Conservation (phyloP, 2,888 invertebrate genomes). For the Brachynemurus nebulosus region DNA sequence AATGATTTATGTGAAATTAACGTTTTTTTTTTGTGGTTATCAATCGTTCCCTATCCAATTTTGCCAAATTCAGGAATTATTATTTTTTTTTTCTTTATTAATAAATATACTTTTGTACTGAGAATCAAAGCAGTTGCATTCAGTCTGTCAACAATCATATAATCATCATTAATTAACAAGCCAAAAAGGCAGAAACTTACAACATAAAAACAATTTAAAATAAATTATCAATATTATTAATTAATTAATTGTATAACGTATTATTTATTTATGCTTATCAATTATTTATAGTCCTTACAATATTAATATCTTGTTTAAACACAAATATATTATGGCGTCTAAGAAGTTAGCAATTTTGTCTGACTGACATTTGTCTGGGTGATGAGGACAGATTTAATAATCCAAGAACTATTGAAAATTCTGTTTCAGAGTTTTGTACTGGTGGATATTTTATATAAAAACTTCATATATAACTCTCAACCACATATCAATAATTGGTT, state of each 20-base stretch:
- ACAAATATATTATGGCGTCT: slow-evolving; percentile 1
- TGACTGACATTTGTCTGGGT: too few species aligned
- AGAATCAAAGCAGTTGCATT: slow-evolving; percentile 30
- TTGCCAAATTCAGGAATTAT: too few species aligned
- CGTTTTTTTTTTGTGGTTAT: too few species aligned
- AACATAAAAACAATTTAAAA: slow-evolving; percentile 8
- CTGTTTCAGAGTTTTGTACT: too few species aligned
- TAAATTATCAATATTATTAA: not conserved
- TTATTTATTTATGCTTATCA: not conserved
- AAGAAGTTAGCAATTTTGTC: not conserved
- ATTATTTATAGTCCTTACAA: slow-evolving; percentile 1
- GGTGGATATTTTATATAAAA: too few species aligned
- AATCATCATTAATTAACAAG: slow-evolving; percentile 27
- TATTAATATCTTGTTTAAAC: not conserved
- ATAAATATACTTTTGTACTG: slow-evolving; percentile 28
- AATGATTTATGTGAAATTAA: too few species aligned
- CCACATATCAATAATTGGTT: too few species aligned
- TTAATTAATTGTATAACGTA: slow-evolving; percentile 1
- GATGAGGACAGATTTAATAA: too few species aligned
- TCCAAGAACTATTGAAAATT: too few species aligned
- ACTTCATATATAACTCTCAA: too few species aligned
- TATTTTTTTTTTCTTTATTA: too few species aligned
- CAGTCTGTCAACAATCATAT: slow-evolving; percentile 31
- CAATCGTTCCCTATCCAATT: too few species aligned
- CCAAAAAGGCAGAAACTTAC: slow-evolving; percentile 18